These are phyloP conservation scores for Nymphalis polychloros DNA, from an alignment of 2,888 invertebrate species.

Conservation along the genomic window DNA sequence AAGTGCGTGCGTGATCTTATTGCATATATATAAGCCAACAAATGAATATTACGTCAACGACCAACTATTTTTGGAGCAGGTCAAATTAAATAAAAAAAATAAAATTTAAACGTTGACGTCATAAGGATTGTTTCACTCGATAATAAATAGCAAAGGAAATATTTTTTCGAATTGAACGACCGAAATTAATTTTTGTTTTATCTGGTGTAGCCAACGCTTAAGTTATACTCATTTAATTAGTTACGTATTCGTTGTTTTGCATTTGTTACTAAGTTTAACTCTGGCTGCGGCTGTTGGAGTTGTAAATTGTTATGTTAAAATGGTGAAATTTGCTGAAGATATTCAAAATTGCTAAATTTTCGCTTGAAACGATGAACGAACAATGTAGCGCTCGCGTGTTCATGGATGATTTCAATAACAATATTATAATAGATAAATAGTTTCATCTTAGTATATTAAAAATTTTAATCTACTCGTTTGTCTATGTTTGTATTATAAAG, in stretches of 20 bases:
- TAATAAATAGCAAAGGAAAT: no score
- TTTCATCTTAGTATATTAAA: neutral
- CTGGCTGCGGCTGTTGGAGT: slow-evolving; percentile 27
- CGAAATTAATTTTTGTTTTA: neutral
- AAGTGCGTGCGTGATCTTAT: no score
- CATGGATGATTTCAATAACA: neutral
- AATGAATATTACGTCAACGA: no score
- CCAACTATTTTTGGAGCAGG: no score
- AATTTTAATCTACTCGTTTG: no score
- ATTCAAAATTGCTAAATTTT: slow-evolving; percentile 21
- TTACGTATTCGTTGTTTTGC: slow-evolving; percentile 30
- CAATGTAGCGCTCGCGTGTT: neutral
- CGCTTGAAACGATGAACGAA: slow-evolving; percentile 6
- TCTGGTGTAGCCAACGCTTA: slow-evolving; percentile 16
- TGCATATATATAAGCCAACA: no score
- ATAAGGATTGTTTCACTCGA: no score
- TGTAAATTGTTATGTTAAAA: slow-evolving; percentile 33
- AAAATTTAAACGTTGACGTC: no score
- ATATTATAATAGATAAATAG: neutral
- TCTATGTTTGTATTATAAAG: no score
- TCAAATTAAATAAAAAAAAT: no score
- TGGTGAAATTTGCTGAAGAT: slow-evolving; percentile 28
- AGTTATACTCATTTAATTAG: slow-evolving; percentile 22
- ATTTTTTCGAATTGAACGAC: no score
- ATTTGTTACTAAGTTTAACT: slow-evolving; percentile 28